Conservation (phyloP, 2,888 invertebrate genomes). For the Drosophila nr. medialis region DNA sequence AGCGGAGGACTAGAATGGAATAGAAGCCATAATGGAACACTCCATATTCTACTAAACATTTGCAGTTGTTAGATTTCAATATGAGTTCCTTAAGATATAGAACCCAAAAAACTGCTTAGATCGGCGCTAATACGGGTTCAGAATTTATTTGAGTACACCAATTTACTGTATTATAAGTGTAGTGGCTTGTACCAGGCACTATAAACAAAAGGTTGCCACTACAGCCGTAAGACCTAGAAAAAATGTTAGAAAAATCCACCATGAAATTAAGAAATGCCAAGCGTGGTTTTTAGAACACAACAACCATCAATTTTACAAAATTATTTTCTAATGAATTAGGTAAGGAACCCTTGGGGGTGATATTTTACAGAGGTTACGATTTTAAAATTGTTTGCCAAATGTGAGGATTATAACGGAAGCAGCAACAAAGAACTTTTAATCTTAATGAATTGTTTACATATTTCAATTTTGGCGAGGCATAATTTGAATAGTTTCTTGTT, state of each 20-base stretch:
- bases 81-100: not conserved
- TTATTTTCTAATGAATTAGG: not conserved
- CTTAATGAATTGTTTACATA: not conserved
- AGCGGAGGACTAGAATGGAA: not conserved
- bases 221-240: not conserved
- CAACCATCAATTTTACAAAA: not conserved
- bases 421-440: not conserved
- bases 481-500: not conserved
- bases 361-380: not conserved
- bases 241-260: not conserved
- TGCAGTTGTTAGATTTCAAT: not conserved
- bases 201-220: not conserved
- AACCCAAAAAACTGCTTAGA: not conserved
- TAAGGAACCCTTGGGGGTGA: not conserved
- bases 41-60: not conserved
- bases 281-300: too few relatives aligned
- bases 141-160: not conserved
- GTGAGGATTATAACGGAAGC: too few relatives aligned
- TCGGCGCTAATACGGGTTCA: not conserved
- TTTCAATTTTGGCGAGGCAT: not conserved
- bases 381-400: not conserved
- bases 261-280: too few relatives aligned
- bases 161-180: not conserved
- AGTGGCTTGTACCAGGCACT: not conserved
- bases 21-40: not conserved